A percentile compares a stretch with the other conserved stretches of the same genome.
Conservation (phyloP, 2,888 invertebrate genomes). For the Mycogona germanica region DNA sequence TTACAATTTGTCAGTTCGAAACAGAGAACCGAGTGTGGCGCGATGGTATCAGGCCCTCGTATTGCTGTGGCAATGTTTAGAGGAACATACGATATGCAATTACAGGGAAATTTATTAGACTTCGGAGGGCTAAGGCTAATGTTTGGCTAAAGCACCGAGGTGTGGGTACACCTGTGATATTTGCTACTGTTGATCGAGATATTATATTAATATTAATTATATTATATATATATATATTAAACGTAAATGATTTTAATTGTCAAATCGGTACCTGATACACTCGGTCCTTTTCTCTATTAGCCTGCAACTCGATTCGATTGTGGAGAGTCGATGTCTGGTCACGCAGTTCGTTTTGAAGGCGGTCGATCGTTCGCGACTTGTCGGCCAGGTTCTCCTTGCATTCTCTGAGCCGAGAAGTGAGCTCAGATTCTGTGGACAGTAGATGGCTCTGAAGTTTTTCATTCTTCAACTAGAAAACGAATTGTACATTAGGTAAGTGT, state of each 20-base stretch:
- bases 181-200: too few relatives aligned
- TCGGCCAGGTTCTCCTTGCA: slow-evolving; percentile 12
- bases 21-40: too few relatives aligned
- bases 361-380: slow-evolving; percentile 17
- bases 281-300: slow-evolving; percentile 31
- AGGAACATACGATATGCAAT: too few relatives aligned
- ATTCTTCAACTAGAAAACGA: not conserved
- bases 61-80: too few relatives aligned
- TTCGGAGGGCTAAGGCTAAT: too few relatives aligned
- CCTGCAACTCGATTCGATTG: slow-evolving; percentile 25
- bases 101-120: too few relatives aligned
- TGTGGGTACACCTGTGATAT: too few relatives aligned
- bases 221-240: too few relatives aligned
- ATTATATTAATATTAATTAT: too few relatives aligned
- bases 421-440: slow-evolving; percentile 7
- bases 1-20: too few relatives aligned
- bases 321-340: not conserved
- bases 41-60: too few relatives aligned
- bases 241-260: not conserved
- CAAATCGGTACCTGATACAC: slow-evolving; percentile 27
- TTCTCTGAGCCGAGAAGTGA: slow-evolving; percentile 7
- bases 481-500: not conserved
- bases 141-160: too few relatives aligned
- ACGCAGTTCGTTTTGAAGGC: slow-evolving; percentile 17
- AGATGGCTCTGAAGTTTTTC: slow-evolving; percentile 7